Evolutionary conservation across 2,113 vertebrate species (phyloP).

Genomic region (Toxotes chatareus): DNA sequence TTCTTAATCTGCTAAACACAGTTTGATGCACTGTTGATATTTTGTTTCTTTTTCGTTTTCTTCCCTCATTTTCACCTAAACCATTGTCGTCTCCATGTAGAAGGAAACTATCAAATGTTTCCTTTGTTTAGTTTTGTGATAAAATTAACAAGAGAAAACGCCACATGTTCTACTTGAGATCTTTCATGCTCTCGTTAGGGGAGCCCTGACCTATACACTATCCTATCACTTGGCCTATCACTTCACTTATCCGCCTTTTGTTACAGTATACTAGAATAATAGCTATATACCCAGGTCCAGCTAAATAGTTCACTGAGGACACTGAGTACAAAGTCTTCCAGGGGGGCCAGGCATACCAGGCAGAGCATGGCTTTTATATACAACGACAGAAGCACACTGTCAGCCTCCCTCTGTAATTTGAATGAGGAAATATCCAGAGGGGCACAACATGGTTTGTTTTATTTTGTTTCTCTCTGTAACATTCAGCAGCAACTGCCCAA

Average conservation of each 20-base stretch:
- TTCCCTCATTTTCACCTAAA: too few relatives aligned
- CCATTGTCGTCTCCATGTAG: neutral
- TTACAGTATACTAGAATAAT: neutral
- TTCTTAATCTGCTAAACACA: neutral
- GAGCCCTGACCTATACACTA: neutral
- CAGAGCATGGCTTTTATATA: neutral
- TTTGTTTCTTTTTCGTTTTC: too few relatives aligned
- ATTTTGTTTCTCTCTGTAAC: neutral
- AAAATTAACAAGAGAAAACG: neutral
- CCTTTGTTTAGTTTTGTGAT: neutral
- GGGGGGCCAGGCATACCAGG: neutral
- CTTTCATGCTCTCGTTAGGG: neutral
- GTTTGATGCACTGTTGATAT: neutral
- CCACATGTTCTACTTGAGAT: too few relatives aligned
- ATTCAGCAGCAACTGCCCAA: neutral
- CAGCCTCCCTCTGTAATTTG: slow-evolving; percentile 19
- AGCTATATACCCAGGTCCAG: neutral
- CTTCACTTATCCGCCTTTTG: neutral
- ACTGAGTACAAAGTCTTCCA: slow-evolving; percentile 6
- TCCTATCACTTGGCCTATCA: too few relatives aligned
- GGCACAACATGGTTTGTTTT: slow-evolving; percentile 11
- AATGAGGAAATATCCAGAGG: slow-evolving; percentile 7
- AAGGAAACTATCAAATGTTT: neutral
- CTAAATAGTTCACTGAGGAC: neutral
- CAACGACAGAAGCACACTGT: slow-evolving; percentile 11